Base-by-base conservation (phyloP, 1,140 invertebrate species). In the Cyclargus thomasi region DNA sequence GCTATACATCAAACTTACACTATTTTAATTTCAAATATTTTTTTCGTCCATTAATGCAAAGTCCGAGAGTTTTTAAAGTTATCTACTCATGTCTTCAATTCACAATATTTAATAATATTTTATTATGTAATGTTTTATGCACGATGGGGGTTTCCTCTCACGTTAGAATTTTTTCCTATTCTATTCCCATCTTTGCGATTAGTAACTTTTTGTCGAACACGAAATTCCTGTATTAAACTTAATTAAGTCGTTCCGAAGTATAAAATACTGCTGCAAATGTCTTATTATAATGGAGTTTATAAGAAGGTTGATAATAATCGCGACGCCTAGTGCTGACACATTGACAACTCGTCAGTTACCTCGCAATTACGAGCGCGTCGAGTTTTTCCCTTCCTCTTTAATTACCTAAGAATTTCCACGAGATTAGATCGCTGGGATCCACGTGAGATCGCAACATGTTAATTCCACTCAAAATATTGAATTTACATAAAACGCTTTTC, bases 381-480 rank as follows among this genome's bases (percentile, higher is more conserved):
- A 69, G 71, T 78, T 82, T 80, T 85, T 80, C 77, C 79, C 78
- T 80, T 81, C 73, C 59, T 59, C 57, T 79, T 73, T 77, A 82
- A 82, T 82, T 85, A 83, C 76, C 74, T 83, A 80, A 78, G 84
- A 86, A 83, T 3, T 78, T 74, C 75, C 80, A 79, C 77, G 64
- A 75, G 74, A 83, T 81, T 73, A 74, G 63, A 77, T 74, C 69
- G 69, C 5, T 47, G 39, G 8, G 29, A 69, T 65, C 59, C 65
- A 74, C 81, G 80, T 82, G 81, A 76, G 78, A 82, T 76, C 69
- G 63, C 55, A 69, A 74, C 71, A 77, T n/a, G n/a, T n/a, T n/a
- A n/a, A n/a, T n/a, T 70, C 76, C 77, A 80, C 78, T 70, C 71
- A 74, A 72, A 77, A 77, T 69, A 53, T 35, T 64, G 53, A 79